Evolutionary conservation across 2,797 vertebrate species (phyloP).

Genomic region (Paedocypris micromegethes): DNA sequence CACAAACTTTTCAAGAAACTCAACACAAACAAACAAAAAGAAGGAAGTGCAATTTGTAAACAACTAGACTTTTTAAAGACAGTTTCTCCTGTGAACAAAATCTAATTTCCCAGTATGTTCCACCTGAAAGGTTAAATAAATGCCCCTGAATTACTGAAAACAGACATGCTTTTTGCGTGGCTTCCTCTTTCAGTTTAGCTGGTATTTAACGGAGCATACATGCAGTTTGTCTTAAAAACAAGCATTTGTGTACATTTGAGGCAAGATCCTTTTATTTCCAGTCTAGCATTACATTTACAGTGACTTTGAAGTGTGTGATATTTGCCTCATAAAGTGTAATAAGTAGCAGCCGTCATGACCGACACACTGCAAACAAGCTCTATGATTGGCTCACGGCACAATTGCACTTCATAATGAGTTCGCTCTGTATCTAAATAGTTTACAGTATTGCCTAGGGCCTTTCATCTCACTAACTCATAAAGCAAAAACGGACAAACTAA

Average conservation of each 20-base stretch:
- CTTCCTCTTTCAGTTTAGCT: too few species aligned
- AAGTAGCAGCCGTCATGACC: slow-evolving; percentile 42
- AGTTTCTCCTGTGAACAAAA: too few species aligned
- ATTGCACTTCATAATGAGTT: slow-evolving; percentile 28
- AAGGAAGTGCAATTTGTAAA: too few species aligned
- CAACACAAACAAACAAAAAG: too few species aligned
- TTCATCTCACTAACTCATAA: slow-evolving; percentile 49
- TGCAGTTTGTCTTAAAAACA: slow-evolving; percentile 13
- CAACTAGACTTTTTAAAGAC: too few species aligned
- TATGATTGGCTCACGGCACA: slow-evolving; percentile 21
- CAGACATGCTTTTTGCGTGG: too few species aligned
- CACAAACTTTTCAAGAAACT: too few species aligned
- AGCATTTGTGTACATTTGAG: slow-evolving; percentile 32
- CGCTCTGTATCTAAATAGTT: slow-evolving; percentile 45
- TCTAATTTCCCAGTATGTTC: too few species aligned
- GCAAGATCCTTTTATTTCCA: slow-evolving; percentile 28
- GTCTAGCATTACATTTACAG: slow-evolving; percentile 3
- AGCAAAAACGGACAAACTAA: slow-evolving; percentile 30
- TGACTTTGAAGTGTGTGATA: slow-evolving; percentile 43
- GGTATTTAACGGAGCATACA: too few species aligned
- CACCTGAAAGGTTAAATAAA: too few species aligned
- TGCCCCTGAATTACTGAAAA: too few species aligned
- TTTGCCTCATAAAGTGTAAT: slow-evolving; percentile 48
- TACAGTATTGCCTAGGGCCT: slow-evolving; percentile 36
- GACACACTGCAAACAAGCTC: slow-evolving; percentile 25